Evolutionary conservation across 2,888 invertebrate species (phyloP).

Genomic region (Seira sanloemensis): DNA sequence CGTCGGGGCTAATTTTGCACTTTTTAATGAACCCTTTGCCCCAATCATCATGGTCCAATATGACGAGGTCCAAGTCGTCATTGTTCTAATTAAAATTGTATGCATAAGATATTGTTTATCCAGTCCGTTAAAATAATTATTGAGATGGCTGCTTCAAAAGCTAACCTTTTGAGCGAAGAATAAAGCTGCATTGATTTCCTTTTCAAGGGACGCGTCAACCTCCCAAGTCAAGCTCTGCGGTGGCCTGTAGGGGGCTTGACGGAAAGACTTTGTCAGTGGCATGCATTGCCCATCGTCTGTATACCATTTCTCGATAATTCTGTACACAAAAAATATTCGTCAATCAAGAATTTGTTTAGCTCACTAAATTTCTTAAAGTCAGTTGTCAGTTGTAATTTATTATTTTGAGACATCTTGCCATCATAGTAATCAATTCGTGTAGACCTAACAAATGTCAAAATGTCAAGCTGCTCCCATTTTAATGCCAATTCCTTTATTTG

Average conservation of each 20-base stretch:
- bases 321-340: constrained; percentile 45
- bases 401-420: neutral
- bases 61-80: constrained; percentile 76
- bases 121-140: neutral
- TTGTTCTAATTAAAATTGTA: constrained; percentile 28
- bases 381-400: too few relatives aligned
- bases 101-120: too few relatives aligned
- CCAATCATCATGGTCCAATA: constrained; percentile 76
- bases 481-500: constrained; percentile 7
- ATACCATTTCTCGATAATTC: constrained; percentile 75
- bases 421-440: neutral
- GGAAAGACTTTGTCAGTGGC: constrained; percentile 75
- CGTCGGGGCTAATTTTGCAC: constrained; percentile 78
- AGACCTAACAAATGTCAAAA: neutral
- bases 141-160: neutral
- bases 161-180: constrained; percentile 73
- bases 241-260: constrained; percentile 73
- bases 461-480: constrained; percentile 22
- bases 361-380: too few relatives aligned
- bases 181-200: constrained; percentile 74
- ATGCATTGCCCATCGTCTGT: constrained; percentile 75
- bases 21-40: constrained; percentile 78
- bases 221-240: constrained; percentile 76
- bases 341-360: too few relatives aligned
- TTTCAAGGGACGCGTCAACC: constrained; percentile 74